phyloP scores from a whole-genome alignment of 2,888 invertebrate genomes.

The Scaptomyza flava region DNA sequence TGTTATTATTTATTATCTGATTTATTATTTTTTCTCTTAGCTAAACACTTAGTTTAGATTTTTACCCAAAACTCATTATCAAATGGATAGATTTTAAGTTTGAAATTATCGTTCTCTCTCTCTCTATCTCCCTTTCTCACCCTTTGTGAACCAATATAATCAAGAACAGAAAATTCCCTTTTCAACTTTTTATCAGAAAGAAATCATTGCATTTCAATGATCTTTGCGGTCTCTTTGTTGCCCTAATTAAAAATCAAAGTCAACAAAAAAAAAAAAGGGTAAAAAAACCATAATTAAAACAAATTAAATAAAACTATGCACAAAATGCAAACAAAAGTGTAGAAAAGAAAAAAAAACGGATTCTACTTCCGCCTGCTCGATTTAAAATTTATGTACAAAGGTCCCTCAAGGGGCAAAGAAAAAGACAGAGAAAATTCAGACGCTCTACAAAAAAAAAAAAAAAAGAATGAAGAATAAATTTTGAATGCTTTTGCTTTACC shows the following conservation, averaged over 20 bases:
- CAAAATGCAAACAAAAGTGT: conserved; percentile 25
- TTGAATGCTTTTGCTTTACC: conserved; percentile 3
- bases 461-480: not conserved
- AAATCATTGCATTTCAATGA: conserved; percentile 42
- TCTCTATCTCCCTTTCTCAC: too few relatives aligned
- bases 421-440: conserved; percentile 15
- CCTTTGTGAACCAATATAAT: too few relatives aligned
- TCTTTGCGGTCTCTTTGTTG: conserved; percentile 63
- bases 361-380: conserved; percentile 58
- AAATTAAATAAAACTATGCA: conserved; percentile 5
- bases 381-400: conserved; percentile 61
- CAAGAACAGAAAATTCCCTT: conserved; percentile 12
- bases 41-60: too few relatives aligned
- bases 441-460: conserved; percentile 19
- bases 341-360: conserved; percentile 45
- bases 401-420: conserved; percentile 20
- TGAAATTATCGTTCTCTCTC: too few relatives aligned
- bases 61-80: too few relatives aligned
- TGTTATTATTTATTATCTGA: too few relatives aligned
- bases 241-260: conserved; percentile 68
- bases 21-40: too few relatives aligned
- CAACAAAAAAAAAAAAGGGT: not conserved
- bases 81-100: too few relatives aligned
- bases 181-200: conserved; percentile 31
- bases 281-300: conserved; percentile 14